phyloP scores from a whole-genome alignment of 2,888 invertebrate species.

The Epirrhoe tristata region DNA sequence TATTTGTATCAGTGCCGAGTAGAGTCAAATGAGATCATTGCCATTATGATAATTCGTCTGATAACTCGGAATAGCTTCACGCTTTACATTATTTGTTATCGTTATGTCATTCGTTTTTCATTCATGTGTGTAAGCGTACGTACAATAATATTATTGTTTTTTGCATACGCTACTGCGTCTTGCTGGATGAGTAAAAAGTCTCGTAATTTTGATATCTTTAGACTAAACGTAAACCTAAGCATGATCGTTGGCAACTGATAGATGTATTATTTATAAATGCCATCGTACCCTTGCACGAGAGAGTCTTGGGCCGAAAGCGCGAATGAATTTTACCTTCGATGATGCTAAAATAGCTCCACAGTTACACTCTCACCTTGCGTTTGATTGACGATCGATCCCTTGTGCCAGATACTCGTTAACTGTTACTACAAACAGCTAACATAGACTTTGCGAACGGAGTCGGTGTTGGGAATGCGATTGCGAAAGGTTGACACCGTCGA shows the following conservation, averaged over 20 bases:
- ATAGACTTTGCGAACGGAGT: constrained; percentile 57
- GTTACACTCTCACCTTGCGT: constrained; percentile 84
- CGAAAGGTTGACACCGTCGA: constrained; percentile 52
- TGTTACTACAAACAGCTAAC: constrained; percentile 71
- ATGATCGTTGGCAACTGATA: constrained; percentile 73
- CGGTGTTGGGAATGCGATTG: constrained; percentile 53
- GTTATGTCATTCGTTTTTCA: constrained; percentile 51
- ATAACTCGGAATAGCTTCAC: constrained; percentile 54
- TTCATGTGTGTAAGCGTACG: constrained; percentile 44
- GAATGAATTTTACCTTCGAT: constrained; percentile 84
- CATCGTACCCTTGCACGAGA: constrained; percentile 79
- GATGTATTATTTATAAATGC: constrained; percentile 80
- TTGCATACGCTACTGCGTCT: constrained; percentile 27
- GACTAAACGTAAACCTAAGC: constrained; percentile 59
- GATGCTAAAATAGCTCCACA: constrained; percentile 82
- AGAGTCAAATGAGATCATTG: constrained; percentile 75
- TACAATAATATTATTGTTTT: constrained; percentile 41
- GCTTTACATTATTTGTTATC: constrained; percentile 52
- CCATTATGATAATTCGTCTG: constrained; percentile 70
- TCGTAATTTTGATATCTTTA: constrained; percentile 56
- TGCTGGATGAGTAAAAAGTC: constrained; percentile 19
- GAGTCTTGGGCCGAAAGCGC: constrained; percentile 83
- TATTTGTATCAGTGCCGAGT: constrained; percentile 64
- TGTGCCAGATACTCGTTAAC: constrained; percentile 83
- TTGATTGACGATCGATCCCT: constrained; percentile 85